phyloP scores from a whole-genome alignment of 35 echinoderm and acorn worm genomes.

The Heliocidaris erythrogramma region DNA sequence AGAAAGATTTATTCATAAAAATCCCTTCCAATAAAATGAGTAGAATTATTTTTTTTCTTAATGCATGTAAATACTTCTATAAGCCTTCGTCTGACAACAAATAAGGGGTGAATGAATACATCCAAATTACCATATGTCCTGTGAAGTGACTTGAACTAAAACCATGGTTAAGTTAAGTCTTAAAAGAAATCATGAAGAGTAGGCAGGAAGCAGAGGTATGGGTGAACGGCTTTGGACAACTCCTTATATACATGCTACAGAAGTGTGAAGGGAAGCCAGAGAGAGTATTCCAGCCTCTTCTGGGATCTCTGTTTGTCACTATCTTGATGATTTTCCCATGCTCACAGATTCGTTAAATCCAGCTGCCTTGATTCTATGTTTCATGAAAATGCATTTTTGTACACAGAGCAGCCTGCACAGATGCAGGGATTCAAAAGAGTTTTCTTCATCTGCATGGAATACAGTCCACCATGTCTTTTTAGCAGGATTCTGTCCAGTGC shows the following conservation, averaged over 20 bases:
- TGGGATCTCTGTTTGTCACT: no score
- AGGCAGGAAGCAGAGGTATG: background rate
- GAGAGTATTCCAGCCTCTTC: background rate
- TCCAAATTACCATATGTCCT: background rate
- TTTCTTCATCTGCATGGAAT: background rate
- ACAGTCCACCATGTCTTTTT: no score
- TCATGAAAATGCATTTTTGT: background rate
- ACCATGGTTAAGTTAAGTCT: background rate
- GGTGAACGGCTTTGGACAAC: background rate
- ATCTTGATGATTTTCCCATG: background rate
- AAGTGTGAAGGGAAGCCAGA: background rate
- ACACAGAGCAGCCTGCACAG: background rate
- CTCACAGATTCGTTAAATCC: background rate
- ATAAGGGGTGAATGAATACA: background rate
- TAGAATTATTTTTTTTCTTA: background rate
- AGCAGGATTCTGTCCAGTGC: no score
- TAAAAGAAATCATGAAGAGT: background rate
- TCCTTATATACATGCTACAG: background rate
- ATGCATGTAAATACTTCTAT: no score
- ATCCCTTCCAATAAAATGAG: background rate
- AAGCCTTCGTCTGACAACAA: background rate
- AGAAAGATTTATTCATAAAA: background rate
- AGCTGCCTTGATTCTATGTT: background rate
- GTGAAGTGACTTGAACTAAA: background rate
- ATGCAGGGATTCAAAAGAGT: background rate